These are phyloP conservation scores for Acrocyrtus sp. DNA, from an alignment of 2,888 invertebrate species.

Conservation along the genomic window DNA sequence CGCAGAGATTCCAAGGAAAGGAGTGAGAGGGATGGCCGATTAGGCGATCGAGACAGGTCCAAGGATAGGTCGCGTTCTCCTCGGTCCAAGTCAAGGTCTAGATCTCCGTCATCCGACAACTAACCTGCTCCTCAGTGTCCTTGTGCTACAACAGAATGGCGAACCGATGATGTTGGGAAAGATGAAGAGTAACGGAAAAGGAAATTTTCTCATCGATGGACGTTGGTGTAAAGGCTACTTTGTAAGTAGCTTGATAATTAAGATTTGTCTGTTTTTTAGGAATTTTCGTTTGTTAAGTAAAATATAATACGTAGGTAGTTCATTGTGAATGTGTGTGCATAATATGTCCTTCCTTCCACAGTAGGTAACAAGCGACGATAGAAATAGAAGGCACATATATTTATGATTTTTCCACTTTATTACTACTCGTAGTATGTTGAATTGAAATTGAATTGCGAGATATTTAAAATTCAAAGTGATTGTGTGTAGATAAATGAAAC, in stretches of 20 bases:
- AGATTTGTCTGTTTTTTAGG: conserved; percentile 19
- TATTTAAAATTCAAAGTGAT: conserved; percentile 3
- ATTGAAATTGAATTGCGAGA: conserved; percentile 1
- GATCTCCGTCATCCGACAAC: conserved; percentile 44
- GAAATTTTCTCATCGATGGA: conserved; percentile 15
- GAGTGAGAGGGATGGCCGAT: conserved; percentile 45
- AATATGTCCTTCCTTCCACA: conserved; percentile 40
- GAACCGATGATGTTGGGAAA: no score
- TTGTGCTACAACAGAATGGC: not conserved
- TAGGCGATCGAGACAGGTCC: conserved; percentile 38
- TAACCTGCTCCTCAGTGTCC: conserved; percentile 6
- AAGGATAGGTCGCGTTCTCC: conserved; percentile 55
- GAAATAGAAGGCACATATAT: conserved; percentile 29
- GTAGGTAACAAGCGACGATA: conserved; percentile 25
- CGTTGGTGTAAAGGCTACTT: conserved; percentile 39
- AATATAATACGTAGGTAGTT: conserved; percentile 13
- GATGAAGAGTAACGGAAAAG: not conserved
- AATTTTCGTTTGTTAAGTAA: no score
- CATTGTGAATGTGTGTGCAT: conserved; percentile 15
- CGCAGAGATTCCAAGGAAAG: conserved; percentile 51
- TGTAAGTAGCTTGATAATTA: conserved; percentile 43
- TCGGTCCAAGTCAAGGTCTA: conserved; percentile 53
- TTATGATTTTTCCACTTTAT: conserved; percentile 42
- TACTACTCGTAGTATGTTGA: conserved; percentile 4
- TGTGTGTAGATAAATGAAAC: conserved; percentile 9